Evolutionary conservation across 2,888 invertebrate genomes (phyloP).

Genomic region (Synergus umbraculus): DNA sequence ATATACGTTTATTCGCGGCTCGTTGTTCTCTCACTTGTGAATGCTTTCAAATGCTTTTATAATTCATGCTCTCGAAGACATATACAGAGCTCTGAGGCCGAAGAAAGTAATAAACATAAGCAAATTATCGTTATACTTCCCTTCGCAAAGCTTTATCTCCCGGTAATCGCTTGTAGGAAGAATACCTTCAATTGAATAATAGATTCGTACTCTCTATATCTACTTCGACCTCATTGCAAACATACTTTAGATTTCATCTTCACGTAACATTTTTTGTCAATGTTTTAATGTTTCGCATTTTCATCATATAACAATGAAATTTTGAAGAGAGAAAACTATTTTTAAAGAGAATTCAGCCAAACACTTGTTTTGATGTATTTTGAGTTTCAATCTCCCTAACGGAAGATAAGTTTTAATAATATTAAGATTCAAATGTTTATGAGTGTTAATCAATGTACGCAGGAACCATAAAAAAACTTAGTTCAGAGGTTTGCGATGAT

Average conservation of each 20-base stretch:
- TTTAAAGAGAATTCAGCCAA: neutral
- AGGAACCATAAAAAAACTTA: neutral
- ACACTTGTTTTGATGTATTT: neutral
- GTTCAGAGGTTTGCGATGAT: neutral
- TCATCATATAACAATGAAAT: neutral
- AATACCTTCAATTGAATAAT: conserved; percentile 22
- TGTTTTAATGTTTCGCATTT: too few species aligned
- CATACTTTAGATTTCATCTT: too few species aligned
- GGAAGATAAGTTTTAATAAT: too few species aligned
- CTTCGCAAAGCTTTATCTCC: conserved; percentile 3
- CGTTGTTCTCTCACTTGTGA: neutral
- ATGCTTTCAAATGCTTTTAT: conserved; percentile 8
- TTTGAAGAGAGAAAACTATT: too few species aligned
- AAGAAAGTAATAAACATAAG: conserved; percentile 18
- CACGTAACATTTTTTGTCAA: too few species aligned
- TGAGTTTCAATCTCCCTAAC: too few species aligned
- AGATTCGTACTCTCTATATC: neutral
- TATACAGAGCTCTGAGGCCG: neutral
- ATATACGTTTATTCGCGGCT: neutral
- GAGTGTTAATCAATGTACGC: neutral
- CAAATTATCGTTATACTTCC: conserved; percentile 17
- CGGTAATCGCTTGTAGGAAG: conserved; percentile 1
- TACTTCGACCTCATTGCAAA: too few species aligned
- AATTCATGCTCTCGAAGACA: neutral
- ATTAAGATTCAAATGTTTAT: neutral